Evolutionary conservation across 2,888 invertebrate genomes (phyloP), one percentile per base, ranked within the genome.

Genomic region (Nemurella pictetii): DNA sequence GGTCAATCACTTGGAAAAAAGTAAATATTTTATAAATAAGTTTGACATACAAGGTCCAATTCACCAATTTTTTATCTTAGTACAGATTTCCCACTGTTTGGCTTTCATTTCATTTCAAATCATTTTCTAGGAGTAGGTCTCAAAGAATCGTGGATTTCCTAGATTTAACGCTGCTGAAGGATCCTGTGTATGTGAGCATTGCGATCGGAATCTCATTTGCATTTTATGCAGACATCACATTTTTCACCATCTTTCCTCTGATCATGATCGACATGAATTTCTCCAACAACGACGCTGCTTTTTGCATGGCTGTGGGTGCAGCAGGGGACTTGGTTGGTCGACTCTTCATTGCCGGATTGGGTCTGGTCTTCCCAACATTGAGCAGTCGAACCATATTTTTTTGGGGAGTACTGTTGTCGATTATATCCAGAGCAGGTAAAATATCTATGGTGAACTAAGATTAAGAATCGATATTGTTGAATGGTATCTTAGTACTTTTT

Each of bases 291-390:
- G 92, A 95, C 87, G 93, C 94, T 0, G 95, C 96, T 0, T 90
- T 92, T 0, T 93, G 95, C 85, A 93, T 96, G 83, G 95, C 95
- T 87, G 92, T 94, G 0, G 94, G 94, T 0, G 95, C 95, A 0
- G 90, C 93, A 20, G 93, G 94, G 0, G 96, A 96, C 90, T 91
- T 96, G 26, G 86, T 91, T 0, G 94, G 95, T 0, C 92, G 95
- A 86, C 91, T 95, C 83, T 88, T 92, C 20, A 90, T 95, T 0
- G 94, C 94, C 0, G 86, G 93, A 3, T 91, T 94, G 84, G 94
- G 94, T 0, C 92, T 93, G 27, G 25, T n/a, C 28, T 92, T 94
- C 87, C 91, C 93, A 29, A 90, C 90, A 12, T 91, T 95, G 5
- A 93, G 93, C 85, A 94, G 95, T 55, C 92, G 94, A 75, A 92